Conservation (phyloP, 2,888 invertebrate species). For the Drosophila suboccidentalis region DNA sequence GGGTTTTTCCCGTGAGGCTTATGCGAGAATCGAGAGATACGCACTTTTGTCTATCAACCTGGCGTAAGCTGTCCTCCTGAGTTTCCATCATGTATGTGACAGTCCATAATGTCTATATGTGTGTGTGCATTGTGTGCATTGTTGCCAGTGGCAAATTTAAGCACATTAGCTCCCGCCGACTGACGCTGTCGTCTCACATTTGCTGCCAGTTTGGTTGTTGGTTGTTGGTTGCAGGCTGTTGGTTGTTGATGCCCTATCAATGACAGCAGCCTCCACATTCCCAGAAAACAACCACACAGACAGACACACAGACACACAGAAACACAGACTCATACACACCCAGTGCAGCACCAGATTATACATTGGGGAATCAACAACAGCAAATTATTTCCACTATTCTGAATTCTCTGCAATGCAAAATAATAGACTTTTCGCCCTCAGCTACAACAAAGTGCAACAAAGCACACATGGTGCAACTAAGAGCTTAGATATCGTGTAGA, state of each 20-base stretch:
- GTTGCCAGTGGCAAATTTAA: conserved; percentile 55
- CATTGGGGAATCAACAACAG: conserved; percentile 49
- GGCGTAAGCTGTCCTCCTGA: conserved; percentile 8
- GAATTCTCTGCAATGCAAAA: conserved; percentile 30
- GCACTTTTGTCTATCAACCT: conserved; percentile 10
- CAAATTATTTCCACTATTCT: conserved; percentile 58
- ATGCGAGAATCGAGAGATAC: conserved; percentile 1
- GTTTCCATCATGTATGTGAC: conserved; percentile 15
- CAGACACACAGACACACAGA: background rate
- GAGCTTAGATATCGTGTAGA: conserved; percentile 21
- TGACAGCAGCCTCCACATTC: conserved; percentile 45
- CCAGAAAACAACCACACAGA: conserved; percentile 8
- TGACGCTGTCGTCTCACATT: conserved; percentile 62
- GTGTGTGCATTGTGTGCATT: conserved; percentile 49
- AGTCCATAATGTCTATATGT: conserved; percentile 16
- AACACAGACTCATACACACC: conserved; percentile 9
- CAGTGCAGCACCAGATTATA: conserved; percentile 10
- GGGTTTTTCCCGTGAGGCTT: conserved; percentile 12
- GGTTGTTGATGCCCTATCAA: conserved; percentile 54
- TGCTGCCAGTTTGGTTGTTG: conserved; percentile 40
- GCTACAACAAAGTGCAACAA: conserved; percentile 24
- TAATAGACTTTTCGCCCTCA: conserved; percentile 28
- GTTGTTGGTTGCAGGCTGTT: conserved; percentile 27
- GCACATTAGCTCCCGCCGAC: conserved; percentile 55
- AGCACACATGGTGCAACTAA: conserved; percentile 19